phyloP scores from a whole-genome alignment of 2,113 vertebrate genomes.

The Osmerus eperlanus region DNA sequence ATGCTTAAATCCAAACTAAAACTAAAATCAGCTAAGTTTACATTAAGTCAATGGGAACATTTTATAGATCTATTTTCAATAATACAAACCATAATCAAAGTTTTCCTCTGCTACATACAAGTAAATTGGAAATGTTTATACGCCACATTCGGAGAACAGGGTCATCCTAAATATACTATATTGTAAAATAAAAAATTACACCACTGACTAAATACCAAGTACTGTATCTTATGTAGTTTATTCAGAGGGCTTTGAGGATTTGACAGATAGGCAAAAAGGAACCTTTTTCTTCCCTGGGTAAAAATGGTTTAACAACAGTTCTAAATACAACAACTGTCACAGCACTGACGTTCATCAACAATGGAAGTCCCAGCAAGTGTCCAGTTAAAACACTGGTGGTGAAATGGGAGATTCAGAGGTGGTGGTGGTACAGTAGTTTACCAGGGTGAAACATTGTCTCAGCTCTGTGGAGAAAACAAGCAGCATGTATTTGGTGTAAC shows the following conservation, averaged over 20 bases:
- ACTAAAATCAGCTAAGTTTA: too few species aligned
- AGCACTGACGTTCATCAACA: constrained; percentile 45
- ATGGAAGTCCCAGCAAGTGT: constrained; percentile 1
- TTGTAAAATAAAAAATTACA: not conserved
- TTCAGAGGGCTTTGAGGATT: constrained; percentile 45
- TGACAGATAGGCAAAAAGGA: constrained; percentile 48
- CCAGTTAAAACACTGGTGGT: constrained; percentile 33
- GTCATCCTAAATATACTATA: not conserved
- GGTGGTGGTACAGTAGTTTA: constrained; percentile 5
- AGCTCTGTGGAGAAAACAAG: constrained; percentile 18
- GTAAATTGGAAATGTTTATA: too few species aligned
- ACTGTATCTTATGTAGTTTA: constrained; percentile 52
- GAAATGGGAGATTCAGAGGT: constrained; percentile 18
- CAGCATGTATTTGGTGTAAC: not conserved
- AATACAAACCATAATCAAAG: too few species aligned
- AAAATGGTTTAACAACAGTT: constrained; percentile 44
- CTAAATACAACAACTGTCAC: constrained; percentile 56
- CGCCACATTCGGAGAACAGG: too few species aligned
- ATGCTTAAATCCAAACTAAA: constrained; percentile 16
- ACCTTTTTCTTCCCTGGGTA: constrained; percentile 21
- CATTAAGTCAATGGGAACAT: too few species aligned
- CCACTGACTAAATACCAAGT: constrained; percentile 8
- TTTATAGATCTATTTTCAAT: too few species aligned
- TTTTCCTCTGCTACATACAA: too few species aligned
- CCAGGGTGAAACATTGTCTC: constrained; percentile 17